Conservation (phyloP, 2,888 invertebrate species). For the Drosophila aldrichi region DNA sequence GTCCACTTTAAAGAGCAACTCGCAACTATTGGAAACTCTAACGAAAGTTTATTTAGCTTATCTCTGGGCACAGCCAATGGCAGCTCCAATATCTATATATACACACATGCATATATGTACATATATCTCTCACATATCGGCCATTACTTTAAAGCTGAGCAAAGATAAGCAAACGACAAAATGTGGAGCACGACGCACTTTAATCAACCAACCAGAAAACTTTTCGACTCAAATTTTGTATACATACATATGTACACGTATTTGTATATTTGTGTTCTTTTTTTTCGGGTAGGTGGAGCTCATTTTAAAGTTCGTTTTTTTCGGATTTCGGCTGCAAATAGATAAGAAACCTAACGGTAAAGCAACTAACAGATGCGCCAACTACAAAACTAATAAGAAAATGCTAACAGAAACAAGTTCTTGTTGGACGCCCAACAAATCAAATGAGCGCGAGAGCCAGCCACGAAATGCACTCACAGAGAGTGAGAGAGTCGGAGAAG, state of each 20-base stretch:
- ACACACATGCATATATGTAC: background rate
- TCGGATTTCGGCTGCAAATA: constrained; percentile 22
- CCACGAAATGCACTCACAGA: constrained; percentile 49
- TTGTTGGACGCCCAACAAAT: constrained; percentile 52
- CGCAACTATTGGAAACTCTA: background rate
- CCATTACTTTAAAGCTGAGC: constrained; percentile 33
- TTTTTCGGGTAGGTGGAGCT: constrained; percentile 62
- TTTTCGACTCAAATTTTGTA: constrained; percentile 10
- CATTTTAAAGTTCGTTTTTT: constrained; percentile 51
- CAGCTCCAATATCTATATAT: constrained; percentile 14
- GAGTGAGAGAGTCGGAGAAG: constrained; percentile 8
- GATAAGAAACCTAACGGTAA: constrained; percentile 67
- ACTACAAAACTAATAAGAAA: constrained; percentile 47
- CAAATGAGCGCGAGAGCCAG: constrained; percentile 45
- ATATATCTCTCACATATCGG: constrained; percentile 34
- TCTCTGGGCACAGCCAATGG: constrained; percentile 39
- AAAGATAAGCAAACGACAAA: constrained; percentile 32
- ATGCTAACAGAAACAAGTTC: constrained; percentile 56
- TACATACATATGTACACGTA: background rate
- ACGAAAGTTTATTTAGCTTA: constrained; percentile 13
- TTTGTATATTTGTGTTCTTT: background rate
- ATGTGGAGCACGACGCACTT: constrained; percentile 61
- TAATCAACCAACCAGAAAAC: constrained; percentile 80
- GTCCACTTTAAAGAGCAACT: background rate
- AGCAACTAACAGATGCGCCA: constrained; percentile 75